These are phyloP conservation scores for Diploscapter pachys DNA, from an alignment of 1,140 invertebrate genomes.

Conservation along the genomic window DNA sequence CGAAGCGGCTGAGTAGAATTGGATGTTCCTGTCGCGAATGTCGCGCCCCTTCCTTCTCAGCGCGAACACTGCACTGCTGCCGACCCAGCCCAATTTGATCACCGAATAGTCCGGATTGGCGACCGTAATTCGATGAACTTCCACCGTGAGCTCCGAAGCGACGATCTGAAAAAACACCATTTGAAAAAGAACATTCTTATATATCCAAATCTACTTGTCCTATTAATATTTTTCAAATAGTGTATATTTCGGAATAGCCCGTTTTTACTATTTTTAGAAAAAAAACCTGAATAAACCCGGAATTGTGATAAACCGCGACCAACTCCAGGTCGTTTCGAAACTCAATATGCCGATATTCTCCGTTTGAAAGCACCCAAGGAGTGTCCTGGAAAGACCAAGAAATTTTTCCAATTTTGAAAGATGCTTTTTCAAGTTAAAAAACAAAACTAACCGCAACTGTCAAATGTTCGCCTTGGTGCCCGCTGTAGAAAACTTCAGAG, in stretches of 20 bases:
- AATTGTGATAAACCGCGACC: slow-evolving; percentile 15
- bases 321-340: background rate
- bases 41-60: background rate
- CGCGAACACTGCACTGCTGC: slow-evolving; percentile 7
- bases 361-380: slow-evolving; percentile 9
- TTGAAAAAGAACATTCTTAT: background rate
- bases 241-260: background rate
- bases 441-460: background rate
- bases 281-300: slow-evolving; percentile 18
- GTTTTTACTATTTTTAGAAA: background rate
- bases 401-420: slow-evolving; percentile 1
- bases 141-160: slow-evolving; percentile 12
- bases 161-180: slow-evolving; percentile 11
- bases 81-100: slow-evolving; percentile 20
- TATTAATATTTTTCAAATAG: no score
- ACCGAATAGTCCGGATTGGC: background rate
- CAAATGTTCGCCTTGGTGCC: slow-evolving; percentile 25
- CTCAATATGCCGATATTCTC: background rate
- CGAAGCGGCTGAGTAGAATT: background rate
- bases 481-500: slow-evolving; percentile 15
- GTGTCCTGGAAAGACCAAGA: slow-evolving; percentile 9
- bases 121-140: slow-evolving; percentile 5
- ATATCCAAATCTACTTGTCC: background rate
- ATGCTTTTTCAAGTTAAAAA: background rate
- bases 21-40: background rate